A percentile compares a stretch with the other conserved stretches of the same genome.
Evolutionary conservation across 2,888 invertebrate species (phyloP).

Genomic region (Lithophane leautieri): DNA sequence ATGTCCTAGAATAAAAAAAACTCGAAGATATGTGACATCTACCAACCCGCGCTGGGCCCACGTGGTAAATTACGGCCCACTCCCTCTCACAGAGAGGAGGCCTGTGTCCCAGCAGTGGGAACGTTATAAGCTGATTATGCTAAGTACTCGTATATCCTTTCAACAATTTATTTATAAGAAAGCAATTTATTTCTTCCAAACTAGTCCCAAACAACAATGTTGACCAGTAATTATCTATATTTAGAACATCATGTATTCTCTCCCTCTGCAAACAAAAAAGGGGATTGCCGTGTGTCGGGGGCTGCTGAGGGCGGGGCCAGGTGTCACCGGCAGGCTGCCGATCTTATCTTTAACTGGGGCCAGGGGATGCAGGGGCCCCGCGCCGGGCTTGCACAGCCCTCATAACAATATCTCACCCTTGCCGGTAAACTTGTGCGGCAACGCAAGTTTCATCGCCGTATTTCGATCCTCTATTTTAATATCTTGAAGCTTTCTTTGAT

Average conservation of each 20-base stretch:
- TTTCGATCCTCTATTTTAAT: not conserved
- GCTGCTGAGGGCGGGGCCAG: constrained; percentile 85
- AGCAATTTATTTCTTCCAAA: not conserved
- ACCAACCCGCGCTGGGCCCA: too few relatives aligned
- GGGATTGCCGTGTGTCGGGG: constrained; percentile 72
- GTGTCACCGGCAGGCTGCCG: constrained; percentile 86
- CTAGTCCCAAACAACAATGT: constrained; percentile 6
- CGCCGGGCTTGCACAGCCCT: constrained; percentile 35
- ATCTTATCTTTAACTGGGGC: constrained; percentile 84
- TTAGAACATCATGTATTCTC: constrained; percentile 58
- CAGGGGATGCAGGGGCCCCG: constrained; percentile 73
- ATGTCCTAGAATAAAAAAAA: too few relatives aligned
- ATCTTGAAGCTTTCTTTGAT: not conserved
- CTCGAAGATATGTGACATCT: too few relatives aligned
- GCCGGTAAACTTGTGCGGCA: constrained; percentile 37
- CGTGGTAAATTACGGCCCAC: too few relatives aligned
- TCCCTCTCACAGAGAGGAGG: too few relatives aligned
- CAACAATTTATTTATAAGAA: not conserved
- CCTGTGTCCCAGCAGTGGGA: too few relatives aligned
- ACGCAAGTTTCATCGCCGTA: constrained; percentile 25
- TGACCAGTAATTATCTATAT: constrained; percentile 56
- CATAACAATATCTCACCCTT: constrained; percentile 56
- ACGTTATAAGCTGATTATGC: too few relatives aligned
- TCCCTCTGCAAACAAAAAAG: constrained; percentile 75
- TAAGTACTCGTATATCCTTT: not conserved